Conservation (phyloP, 2,888 invertebrate species). For the Graphium colonna region DNA sequence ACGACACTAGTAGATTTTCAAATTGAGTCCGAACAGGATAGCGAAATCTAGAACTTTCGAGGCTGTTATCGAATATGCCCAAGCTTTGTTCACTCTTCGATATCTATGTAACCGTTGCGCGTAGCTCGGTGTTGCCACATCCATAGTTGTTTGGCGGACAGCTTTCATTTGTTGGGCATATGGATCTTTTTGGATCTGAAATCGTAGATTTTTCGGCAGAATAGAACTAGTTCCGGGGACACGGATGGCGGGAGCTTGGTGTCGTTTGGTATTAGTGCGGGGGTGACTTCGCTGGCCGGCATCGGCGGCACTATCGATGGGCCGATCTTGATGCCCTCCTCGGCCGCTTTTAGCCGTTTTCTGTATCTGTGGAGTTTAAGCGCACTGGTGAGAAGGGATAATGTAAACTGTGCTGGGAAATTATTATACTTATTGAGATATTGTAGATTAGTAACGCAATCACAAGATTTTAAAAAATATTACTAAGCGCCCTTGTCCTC, state of each 20-base stretch:
- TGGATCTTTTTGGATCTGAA: slow-evolving; percentile 91
- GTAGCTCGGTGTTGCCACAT: slow-evolving; percentile 25
- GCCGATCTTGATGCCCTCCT: slow-evolving; percentile 85
- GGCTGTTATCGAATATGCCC: background rate
- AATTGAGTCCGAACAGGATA: slow-evolving; percentile 8
- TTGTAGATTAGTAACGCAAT: too few species aligned
- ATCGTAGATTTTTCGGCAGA: slow-evolving; percentile 96
- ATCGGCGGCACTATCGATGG: slow-evolving; percentile 87
- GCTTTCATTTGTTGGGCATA: slow-evolving; percentile 66
- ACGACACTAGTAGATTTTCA: slow-evolving; percentile 14
- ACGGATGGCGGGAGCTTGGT: slow-evolving; percentile 82
- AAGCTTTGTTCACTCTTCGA: slow-evolving; percentile 37
- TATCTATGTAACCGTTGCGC: background rate
- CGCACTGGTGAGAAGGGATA: too few species aligned
- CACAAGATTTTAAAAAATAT: too few species aligned
- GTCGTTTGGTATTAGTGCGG: slow-evolving; percentile 70
- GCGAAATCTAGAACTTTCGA: too few species aligned
- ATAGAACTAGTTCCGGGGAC: slow-evolving; percentile 92
- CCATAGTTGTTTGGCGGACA: slow-evolving; percentile 27
- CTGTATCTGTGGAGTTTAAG: slow-evolving; percentile 89
- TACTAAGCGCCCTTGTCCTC: too few species aligned
- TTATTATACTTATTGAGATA: too few species aligned
- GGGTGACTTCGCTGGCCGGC: slow-evolving; percentile 80
- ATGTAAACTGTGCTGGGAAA: too few species aligned
- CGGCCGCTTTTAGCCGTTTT: slow-evolving; percentile 87